These are phyloP conservation scores for Agrilus planipennis DNA, from an alignment of 1,140 invertebrate species.

Conservation along the genomic window DNA sequence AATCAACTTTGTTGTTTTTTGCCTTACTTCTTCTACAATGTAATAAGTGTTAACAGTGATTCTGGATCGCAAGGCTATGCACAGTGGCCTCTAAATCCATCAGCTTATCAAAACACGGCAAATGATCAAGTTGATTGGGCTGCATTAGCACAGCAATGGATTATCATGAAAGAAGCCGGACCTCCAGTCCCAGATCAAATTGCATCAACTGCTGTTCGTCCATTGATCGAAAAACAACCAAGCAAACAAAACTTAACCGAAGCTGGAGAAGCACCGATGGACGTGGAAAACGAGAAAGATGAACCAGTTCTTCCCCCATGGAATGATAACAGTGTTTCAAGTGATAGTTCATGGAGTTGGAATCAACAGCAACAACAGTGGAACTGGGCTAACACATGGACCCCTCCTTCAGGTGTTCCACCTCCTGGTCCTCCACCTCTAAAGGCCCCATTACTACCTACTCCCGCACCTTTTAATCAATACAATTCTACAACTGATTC, in stretches of 20 bases:
- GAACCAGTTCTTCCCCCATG: conserved; percentile 25
- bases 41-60: too few relatives aligned
- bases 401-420: conserved; percentile 28
- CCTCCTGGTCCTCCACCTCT: conserved; percentile 35
- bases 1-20: too few relatives aligned
- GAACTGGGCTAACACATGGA: conserved; percentile 35
- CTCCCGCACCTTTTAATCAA: conserved; percentile 34
- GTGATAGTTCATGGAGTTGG: conserved; percentile 36
- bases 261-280: conserved; percentile 75
- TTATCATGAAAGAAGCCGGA: conserved; percentile 80
- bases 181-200: conserved; percentile 35
- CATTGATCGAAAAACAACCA: conserved; percentile 26
- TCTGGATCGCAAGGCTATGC: conserved; percentile 44
- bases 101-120: conserved; percentile 40
- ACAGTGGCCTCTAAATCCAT: conserved; percentile 63
- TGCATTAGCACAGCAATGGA: conserved; percentile 92
- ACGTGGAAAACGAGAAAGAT: conserved; percentile 57
- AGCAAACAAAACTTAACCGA: conserved; percentile 31
- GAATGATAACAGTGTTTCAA: conserved; percentile 17
- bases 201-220: conserved; percentile 40
- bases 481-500: conserved; percentile 20
- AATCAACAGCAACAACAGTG: conserved; percentile 32
- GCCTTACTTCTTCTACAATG: too few relatives aligned
- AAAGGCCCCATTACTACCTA: conserved; percentile 32
- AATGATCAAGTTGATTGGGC: conserved; percentile 83